Evolutionary conservation across 2,888 invertebrate genomes (phyloP), one percentile per base, ranked within the genome.

Genomic region (Drosophila prolongata): DNA sequence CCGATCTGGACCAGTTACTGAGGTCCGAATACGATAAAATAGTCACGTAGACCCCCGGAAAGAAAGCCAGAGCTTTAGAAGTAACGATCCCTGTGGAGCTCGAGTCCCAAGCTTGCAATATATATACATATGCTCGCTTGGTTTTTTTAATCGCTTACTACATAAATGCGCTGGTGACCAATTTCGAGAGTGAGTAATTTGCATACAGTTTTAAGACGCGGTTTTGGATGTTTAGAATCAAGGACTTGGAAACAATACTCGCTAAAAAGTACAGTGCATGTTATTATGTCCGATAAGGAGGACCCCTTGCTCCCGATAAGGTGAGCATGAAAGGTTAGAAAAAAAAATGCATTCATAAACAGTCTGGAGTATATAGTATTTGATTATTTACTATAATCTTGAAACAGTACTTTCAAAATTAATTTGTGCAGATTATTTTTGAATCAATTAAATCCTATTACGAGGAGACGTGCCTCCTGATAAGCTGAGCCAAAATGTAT

Each of bases 391-490:
- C 24, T 24, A 24, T 24, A 24, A 24, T 24, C 24, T 4, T 24
- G 3, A 24, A 24, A 24, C 24, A 24, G 24, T 24, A 4, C 24
- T 24, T 24, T 3, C 24, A 24, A 79, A 88, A 73, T 83, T 55
- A 83, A 82, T 88, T 88, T 71, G 87, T 75, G 84, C 73, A 82
- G 87, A 87, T 88, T 81, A 74, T 80, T 85, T 81, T 73, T 40
- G 69, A 62, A 42, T 46, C 44, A 30, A 38, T 56, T 35, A 14
- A 37, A 3, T 62, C 75, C 77, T 82, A 82, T 82, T 88, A 66
- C 11, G 24, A n/a, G 16, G 11, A 46, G 35, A 19, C 38, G 24
- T 42, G 61, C 37, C 44, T 35, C 37, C 37, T 10, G 35, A 19
- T 37, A 30, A 24, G 24, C 24, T 24, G 24, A 24, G 24, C 4